Evolutionary conservation across 2,888 invertebrate genomes (phyloP), one percentile per base, ranked within the genome.

Genomic region (Coleophora flavipennella): DNA sequence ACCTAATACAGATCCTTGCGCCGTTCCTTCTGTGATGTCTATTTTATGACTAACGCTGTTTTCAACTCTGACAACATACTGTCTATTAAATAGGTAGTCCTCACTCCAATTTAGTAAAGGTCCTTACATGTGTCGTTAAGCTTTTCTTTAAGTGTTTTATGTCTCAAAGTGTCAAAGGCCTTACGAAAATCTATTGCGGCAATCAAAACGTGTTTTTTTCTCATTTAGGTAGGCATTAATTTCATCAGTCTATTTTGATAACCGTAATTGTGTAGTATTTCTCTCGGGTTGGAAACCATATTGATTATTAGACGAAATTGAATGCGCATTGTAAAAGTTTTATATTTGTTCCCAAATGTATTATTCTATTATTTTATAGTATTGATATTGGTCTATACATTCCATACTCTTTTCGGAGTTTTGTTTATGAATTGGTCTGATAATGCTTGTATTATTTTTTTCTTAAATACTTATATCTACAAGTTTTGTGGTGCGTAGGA

Each of bases 1-100:
- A 1, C 44, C 45, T n/a, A 44, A 11, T 2, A 45, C 44, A 4
- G 45, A 48, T 8, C 48, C 44, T 11, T 48, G 44, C 4, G 44
- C 48, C 0, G 48, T 45, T 13, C 45, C 44, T n/a, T 38, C 13
- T 0, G 34, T 33, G 6, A 38, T 38, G 2, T 1, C 1, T 3
- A 48, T 12, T 1, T 7, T 2, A 3, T 42, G 33, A 33, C 48
- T 48, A 8, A 33, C 1, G 1, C 7, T 8, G 10, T 40, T 9
- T 11, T 12, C 28, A 7, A 45, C 29, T n/a, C 36, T 42, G 0
- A 48, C 48, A 1, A 2, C 2, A 28, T 42, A 43, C 2, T 8
- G 32, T 31, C 48, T 26, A 29, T 45, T 28, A 9, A 13, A 20
- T 2, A 44, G 31, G 12, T 48, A 48, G 29, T 40, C 20, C 13